Percentiles rank a stretch among this genome's conserved stretches.
Evolutionary conservation across 30 jellyfish, hydroid and myxozoan genomes (phyloP).

Genomic region (Turritopsis rubra): DNA sequence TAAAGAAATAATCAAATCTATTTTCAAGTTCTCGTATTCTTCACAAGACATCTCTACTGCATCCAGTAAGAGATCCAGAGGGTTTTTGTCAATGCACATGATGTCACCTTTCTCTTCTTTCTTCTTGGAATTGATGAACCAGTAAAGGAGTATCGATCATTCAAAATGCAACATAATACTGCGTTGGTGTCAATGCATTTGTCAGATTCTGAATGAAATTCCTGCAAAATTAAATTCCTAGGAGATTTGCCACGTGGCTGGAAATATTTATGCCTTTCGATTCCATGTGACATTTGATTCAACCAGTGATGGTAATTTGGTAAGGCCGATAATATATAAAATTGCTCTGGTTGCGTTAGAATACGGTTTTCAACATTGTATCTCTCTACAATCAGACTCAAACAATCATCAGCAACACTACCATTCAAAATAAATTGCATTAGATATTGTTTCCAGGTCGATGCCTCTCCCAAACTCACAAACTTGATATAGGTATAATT

Average conservation of each 20-base stretch:
- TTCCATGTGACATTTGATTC: background rate
- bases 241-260: slow-evolving; percentile 7
- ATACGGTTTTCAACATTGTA: background rate
- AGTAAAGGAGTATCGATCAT: background rate
- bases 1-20: background rate
- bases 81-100: background rate
- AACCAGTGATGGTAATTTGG: slow-evolving; percentile 11
- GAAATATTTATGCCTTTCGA: background rate
- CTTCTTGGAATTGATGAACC: slow-evolving; percentile 2
- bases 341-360: background rate
- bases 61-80: background rate
- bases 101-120: background rate
- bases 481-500: background rate
- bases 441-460: background rate
- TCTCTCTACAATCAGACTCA: background rate
- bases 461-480: background rate
- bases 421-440: slow-evolving; percentile 7
- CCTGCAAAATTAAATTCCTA: slow-evolving; percentile 2
- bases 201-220: background rate
- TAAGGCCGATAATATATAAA: background rate
- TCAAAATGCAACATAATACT: background rate
- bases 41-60: background rate
- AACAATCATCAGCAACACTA: background rate
- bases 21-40: slow-evolving; percentile 1
- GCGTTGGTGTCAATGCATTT: background rate